phyloP scores from a whole-genome alignment of 2,888 invertebrate species.

The Bellardia pandia region DNA sequence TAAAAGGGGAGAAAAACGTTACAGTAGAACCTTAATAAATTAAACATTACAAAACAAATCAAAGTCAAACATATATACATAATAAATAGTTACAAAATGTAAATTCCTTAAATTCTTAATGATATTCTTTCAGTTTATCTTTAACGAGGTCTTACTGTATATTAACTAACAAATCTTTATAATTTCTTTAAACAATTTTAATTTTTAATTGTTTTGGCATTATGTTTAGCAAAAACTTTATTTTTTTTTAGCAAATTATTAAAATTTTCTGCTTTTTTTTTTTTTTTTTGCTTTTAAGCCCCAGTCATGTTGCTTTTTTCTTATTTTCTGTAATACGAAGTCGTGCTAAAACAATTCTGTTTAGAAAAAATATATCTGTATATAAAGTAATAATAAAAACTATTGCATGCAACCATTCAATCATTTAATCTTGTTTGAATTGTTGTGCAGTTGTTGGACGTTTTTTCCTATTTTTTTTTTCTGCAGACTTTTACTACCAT shows the following conservation, averaged over 20 bases:
- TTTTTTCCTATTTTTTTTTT: conserved; percentile 18
- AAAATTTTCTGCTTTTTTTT: conserved; percentile 37
- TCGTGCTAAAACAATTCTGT: conserved; percentile 72
- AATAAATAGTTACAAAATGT: no score
- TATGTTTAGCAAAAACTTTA: conserved; percentile 30
- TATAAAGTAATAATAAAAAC: conserved; percentile 55
- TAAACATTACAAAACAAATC: background rate
- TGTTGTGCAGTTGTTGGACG: conserved; percentile 34
- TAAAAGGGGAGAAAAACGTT: conserved; percentile 1
- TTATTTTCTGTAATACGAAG: conserved; percentile 52
- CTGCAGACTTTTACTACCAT: conserved; percentile 42
- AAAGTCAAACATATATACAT: background rate
- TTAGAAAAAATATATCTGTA: conserved; percentile 17
- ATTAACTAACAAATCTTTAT: conserved; percentile 33
- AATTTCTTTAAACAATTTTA: conserved; percentile 57
- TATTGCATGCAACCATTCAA: conserved; percentile 75
- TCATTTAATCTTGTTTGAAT: conserved; percentile 78
- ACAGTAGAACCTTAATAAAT: background rate
- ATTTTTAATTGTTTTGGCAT: conserved; percentile 60
- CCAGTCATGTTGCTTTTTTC: conserved; percentile 51
- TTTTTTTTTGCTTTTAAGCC: conserved; percentile 6
- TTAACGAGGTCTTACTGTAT: background rate
- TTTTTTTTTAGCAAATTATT: conserved; percentile 47
- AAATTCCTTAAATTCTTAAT: no score
- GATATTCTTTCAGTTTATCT: no score